These are phyloP conservation scores for Amphipyra berbera DNA, from an alignment of 2,888 invertebrate genomes.

Conservation along the genomic window DNA sequence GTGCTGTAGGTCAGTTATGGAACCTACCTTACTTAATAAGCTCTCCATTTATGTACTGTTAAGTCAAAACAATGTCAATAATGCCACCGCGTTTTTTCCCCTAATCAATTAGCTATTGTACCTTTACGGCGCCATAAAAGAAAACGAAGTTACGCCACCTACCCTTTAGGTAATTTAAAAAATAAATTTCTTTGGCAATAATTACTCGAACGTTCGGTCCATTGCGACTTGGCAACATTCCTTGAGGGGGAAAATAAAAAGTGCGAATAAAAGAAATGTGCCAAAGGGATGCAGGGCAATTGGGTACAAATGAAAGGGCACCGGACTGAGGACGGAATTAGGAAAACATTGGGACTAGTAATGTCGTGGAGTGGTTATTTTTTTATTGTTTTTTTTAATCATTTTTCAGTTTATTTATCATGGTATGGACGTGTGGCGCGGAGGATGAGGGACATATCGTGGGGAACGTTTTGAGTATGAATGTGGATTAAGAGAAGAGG, in stretches of 20 bases:
- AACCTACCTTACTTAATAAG: not conserved
- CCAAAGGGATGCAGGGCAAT: slow-evolving; percentile 85
- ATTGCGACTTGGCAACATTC: slow-evolving; percentile 68
- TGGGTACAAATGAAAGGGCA: slow-evolving; percentile 86
- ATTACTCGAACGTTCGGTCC: slow-evolving; percentile 71
- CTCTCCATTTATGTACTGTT: not conserved
- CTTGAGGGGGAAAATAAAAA: slow-evolving; percentile 77
- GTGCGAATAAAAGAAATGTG: slow-evolving; percentile 85
- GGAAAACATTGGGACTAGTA: slow-evolving; percentile 75
- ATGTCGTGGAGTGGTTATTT: slow-evolving; percentile 58
- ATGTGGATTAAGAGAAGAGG: too few species aligned
- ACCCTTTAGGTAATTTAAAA: slow-evolving; percentile 61
- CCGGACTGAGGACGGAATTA: slow-evolving; percentile 79
- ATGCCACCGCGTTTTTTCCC: slow-evolving; percentile 9
- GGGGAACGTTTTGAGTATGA: too few species aligned
- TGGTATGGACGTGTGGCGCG: too few species aligned
- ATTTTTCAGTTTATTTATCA: too few species aligned
- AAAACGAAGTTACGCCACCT: slow-evolving; percentile 46
- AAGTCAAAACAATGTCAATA: slow-evolving; percentile 15
- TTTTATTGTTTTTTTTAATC: too few species aligned
- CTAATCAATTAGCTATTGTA: slow-evolving; percentile 18
- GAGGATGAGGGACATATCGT: too few species aligned
- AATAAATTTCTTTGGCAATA: slow-evolving; percentile 73
- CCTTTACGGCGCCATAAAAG: slow-evolving; percentile 51
- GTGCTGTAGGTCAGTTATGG: not conserved